Conservation (phyloP, 2,797 vertebrate species). For the Picus viridis region DNA sequence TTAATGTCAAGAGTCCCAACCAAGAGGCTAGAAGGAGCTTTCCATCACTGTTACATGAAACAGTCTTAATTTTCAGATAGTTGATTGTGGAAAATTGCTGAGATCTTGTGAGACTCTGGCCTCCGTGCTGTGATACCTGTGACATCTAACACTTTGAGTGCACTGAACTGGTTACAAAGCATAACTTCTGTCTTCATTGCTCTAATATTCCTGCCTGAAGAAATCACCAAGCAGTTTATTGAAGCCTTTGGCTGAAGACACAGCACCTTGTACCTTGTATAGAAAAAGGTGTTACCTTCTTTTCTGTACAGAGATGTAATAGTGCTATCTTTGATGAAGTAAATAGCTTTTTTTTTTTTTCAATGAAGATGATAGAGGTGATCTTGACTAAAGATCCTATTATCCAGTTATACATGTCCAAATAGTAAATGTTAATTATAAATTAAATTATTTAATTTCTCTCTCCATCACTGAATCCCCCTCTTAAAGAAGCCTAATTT, state of each 20-base stretch:
- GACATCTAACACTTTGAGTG: conserved; percentile 29
- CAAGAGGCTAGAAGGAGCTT: not conserved
- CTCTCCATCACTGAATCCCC: not conserved
- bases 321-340: conserved; percentile 47
- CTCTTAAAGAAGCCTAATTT: conserved; percentile 21
- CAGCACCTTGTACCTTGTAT: conserved; percentile 67
- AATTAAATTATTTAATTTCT: conserved; percentile 57
- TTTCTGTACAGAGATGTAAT: conserved; percentile 39
- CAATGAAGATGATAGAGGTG: conserved; percentile 26
- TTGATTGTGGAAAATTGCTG: not conserved
- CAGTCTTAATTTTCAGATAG: conserved; percentile 14
- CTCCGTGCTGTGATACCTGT: not conserved
- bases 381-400: conserved; percentile 24
- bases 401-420: conserved; percentile 16
- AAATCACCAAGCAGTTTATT: conserved; percentile 7
- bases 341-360: conserved; percentile 12
- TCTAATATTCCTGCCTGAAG: conserved; percentile 4
- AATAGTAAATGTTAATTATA: conserved; percentile 44
- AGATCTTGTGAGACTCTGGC: not conserved
- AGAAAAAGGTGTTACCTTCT: not conserved
- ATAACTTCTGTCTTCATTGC: not conserved
- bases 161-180: conserved; percentile 49
- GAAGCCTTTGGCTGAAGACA: conserved; percentile 40
- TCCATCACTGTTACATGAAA: not conserved
- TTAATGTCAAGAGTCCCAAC: not conserved